Percentiles rank a stretch among this genome's conserved stretches.
Evolutionary conservation across 92 coral and sea anemone genomes (phyloP).

Genomic region (Zoanthus gigantus): DNA sequence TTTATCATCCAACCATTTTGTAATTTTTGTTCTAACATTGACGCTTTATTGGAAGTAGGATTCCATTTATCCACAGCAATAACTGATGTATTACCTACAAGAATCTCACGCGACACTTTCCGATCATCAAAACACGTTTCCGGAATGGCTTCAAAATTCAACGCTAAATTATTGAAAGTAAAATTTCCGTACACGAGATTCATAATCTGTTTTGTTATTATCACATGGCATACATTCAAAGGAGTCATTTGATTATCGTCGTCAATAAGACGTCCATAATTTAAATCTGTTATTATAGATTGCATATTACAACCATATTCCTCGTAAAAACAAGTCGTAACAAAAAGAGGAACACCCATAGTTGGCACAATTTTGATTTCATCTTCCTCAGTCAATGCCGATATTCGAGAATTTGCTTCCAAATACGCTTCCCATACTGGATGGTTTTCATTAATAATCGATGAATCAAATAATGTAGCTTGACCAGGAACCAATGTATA

Average conservation of each 20-base stretch:
- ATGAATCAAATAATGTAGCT: neutral
- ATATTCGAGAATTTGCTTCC: neutral
- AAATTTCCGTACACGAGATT: neutral
- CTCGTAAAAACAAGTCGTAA: neutral
- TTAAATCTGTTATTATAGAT: neutral
- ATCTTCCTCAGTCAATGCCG: neutral
- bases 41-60: neutral
- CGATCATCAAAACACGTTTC: too few relatives aligned
- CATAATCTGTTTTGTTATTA: too few relatives aligned
- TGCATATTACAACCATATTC: neutral
- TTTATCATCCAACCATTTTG: neutral
- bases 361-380: neutral
- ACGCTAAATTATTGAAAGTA: neutral
- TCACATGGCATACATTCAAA: neutral
- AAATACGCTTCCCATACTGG: neutral
- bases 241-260: neutral
- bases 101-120: neutral
- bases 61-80: neutral
- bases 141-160: neutral
- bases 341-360: neutral
- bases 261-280: neutral
- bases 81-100: neutral
- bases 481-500: neutral
- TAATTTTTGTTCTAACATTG: neutral
- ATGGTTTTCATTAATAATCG: neutral